Evolutionary conservation across 2,113 vertebrate genomes (phyloP).

Genomic region (Pseudolaguvia tuberculata): DNA sequence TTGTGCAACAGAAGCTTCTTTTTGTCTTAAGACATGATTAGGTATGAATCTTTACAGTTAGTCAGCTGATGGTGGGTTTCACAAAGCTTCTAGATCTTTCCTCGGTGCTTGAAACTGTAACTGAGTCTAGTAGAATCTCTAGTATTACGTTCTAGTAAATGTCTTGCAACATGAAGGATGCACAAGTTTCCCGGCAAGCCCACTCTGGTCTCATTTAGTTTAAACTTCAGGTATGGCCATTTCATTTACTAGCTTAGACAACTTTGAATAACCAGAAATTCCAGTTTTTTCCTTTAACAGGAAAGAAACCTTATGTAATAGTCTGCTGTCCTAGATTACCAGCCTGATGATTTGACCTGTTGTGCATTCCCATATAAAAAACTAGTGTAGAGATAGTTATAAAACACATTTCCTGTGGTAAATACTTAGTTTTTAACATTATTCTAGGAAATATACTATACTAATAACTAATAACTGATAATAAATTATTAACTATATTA

Average conservation of each 20-base stretch:
- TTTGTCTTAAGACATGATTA: background rate
- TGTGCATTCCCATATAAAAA: background rate
- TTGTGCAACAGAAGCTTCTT: background rate
- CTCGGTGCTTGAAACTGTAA: background rate
- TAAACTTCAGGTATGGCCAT: background rate
- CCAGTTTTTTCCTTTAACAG: background rate
- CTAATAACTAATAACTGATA: too few relatives aligned
- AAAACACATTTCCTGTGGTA: too few relatives aligned
- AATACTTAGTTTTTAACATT: too few relatives aligned
- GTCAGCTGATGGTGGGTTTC: background rate
- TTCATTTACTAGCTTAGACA: background rate
- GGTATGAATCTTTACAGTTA: slow-evolving; percentile 12
- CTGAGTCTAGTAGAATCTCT: background rate
- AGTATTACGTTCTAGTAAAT: too few relatives aligned
- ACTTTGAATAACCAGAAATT: background rate
- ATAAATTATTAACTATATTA: too few relatives aligned
- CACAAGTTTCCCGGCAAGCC: too few relatives aligned
- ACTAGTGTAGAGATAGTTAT: too few relatives aligned
- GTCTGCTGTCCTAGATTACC: background rate
- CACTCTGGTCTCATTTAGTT: background rate
- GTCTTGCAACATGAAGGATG: too few relatives aligned
- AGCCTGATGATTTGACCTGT: background rate
- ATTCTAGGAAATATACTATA: too few relatives aligned
- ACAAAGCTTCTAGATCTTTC: background rate
- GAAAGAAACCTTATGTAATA: background rate